Evolutionary conservation across 2,888 invertebrate species (phyloP).

Genomic region (Toxonevra muliebris): DNA sequence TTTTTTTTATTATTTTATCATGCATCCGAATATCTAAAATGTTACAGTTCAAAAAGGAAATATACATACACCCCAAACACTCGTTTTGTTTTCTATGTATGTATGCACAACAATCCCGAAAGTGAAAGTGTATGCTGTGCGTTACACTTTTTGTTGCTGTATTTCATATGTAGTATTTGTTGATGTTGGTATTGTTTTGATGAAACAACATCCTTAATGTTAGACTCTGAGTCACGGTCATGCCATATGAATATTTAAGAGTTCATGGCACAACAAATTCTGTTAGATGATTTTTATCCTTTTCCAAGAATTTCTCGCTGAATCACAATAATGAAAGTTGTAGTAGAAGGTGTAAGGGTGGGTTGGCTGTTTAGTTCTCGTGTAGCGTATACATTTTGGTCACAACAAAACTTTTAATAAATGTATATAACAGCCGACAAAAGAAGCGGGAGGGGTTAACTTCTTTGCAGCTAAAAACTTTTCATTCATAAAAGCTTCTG

Average conservation of each 20-base stretch:
- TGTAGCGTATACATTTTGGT: conserved; percentile 20
- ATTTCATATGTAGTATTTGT: background rate
- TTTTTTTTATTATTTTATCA: too few relatives aligned
- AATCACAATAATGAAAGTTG: conserved; percentile 43
- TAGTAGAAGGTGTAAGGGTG: background rate
- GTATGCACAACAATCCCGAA: background rate
- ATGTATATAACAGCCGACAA: background rate
- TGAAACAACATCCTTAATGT: conserved; percentile 32
- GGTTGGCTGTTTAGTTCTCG: conserved; percentile 4
- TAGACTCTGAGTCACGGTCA: conserved; percentile 48
- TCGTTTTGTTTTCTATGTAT: background rate
- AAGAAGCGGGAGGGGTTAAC: background rate
- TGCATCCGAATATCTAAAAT: background rate
- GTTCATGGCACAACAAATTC: conserved; percentile 52
- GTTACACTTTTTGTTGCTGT: background rate
- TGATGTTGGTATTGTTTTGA: conserved; percentile 42
- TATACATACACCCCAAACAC: background rate
- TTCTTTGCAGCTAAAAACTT: conserved; percentile 22
- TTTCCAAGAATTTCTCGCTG: conserved; percentile 55
- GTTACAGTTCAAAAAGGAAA: conserved; percentile 23
- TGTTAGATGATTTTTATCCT: conserved; percentile 52
- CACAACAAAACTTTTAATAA: conserved; percentile 22
- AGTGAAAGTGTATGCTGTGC: conserved; percentile 14
- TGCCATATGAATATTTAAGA: conserved; percentile 16
- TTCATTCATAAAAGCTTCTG: conserved; percentile 55